A percentile compares a stretch with the other conserved stretches of the same genome.
Conservation (phyloP, 1,140 invertebrate genomes). For the Ruditapes philippinarum region DNA sequence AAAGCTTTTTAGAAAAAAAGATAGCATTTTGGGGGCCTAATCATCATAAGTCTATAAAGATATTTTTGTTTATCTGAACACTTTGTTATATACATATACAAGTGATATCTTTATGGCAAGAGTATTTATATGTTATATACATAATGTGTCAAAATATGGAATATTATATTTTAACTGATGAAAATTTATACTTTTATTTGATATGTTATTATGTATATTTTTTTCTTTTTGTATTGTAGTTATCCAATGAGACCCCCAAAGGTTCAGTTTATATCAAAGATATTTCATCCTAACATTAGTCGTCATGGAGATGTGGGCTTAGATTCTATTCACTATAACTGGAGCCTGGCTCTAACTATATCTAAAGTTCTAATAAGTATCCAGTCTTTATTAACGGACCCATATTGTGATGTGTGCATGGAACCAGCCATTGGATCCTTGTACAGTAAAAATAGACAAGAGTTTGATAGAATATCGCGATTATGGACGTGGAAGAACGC, state of each 20-base stretch:
- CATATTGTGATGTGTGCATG: conserved; percentile 97
- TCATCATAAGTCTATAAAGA: too few relatives aligned
- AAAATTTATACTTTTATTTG: too few relatives aligned
- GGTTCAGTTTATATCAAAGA: conserved; percentile 90
- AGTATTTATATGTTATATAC: too few relatives aligned
- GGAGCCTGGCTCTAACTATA: conserved; percentile 97
- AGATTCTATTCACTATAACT: conserved; percentile 98
- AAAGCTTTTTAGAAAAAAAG: too few relatives aligned
- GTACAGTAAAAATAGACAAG: conserved; percentile 92
- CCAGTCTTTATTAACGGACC: conserved; percentile 97
- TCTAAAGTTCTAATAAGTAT: conserved; percentile 90
- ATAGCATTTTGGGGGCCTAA: too few relatives aligned
- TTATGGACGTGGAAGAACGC: conserved; percentile 97
- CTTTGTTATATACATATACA: too few relatives aligned
- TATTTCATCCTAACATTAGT: conserved; percentile 97
- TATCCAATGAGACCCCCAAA: conserved; percentile 97
- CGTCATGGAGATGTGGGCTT: conserved; percentile 98
- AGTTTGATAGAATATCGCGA: conserved; percentile 94
- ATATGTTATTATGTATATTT: too few relatives aligned
- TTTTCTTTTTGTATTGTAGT: conserved; percentile 86
- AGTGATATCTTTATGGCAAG: too few relatives aligned
- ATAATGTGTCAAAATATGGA: too few relatives aligned
- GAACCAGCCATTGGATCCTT: conserved; percentile 94
- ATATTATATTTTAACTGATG: too few relatives aligned
- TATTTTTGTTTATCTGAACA: too few relatives aligned